Conservation (phyloP, 1,140 invertebrate genomes). For the Halesus radiatus region DNA sequence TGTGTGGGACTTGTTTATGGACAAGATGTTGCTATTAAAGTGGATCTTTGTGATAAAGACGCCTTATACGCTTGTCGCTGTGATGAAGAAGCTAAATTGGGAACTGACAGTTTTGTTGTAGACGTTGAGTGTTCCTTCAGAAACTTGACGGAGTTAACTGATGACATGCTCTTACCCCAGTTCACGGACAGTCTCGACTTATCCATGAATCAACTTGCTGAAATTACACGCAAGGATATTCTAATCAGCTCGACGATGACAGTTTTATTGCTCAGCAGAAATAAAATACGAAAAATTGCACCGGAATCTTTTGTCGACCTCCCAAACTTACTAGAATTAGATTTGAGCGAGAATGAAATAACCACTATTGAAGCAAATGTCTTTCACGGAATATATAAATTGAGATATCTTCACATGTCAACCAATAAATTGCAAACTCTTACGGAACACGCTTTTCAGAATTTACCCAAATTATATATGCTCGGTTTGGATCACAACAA, state of each 20-base stretch:
- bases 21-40: constrained; percentile 11
- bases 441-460: constrained; percentile 64
- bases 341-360: constrained; percentile 70
- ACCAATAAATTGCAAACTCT: constrained; percentile 69
- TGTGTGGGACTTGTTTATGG: neutral
- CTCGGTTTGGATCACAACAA: constrained; percentile 67
- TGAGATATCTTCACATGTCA: constrained; percentile 70
- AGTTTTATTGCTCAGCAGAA: constrained; percentile 63
- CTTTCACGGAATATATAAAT: constrained; percentile 65
- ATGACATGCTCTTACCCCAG: constrained; percentile 59
- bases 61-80: constrained; percentile 37
- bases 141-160: constrained; percentile 55
- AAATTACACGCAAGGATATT: constrained; percentile 3
- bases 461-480: constrained; percentile 64
- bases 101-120: constrained; percentile 59
- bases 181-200: constrained; percentile 62
- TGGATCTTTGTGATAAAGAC: constrained; percentile 33
- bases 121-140: constrained; percentile 62
- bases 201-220: constrained; percentile 63
- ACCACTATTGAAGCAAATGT: constrained; percentile 64
- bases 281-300: constrained; percentile 65
- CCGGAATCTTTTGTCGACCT: constrained; percentile 62
- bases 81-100: constrained; percentile 42
- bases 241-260: constrained; percentile 36
- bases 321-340: constrained; percentile 66